Conservation (phyloP, 2,888 invertebrate species). For the Lysandra coridon region DNA sequence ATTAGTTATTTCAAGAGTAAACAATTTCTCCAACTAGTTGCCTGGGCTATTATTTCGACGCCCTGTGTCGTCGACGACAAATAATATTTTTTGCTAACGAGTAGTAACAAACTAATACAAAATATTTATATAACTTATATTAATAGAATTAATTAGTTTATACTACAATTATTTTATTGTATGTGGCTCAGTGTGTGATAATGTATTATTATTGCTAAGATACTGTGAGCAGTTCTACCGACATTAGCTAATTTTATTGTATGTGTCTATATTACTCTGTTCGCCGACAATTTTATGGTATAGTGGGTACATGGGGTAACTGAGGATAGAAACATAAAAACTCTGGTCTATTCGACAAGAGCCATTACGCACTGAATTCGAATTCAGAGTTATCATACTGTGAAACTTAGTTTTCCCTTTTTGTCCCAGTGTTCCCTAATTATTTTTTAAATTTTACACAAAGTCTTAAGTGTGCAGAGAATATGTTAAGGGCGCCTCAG, state of each 20-base stretch:
- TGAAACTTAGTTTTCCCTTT: not conserved
- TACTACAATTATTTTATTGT: not conserved
- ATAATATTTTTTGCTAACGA: not conserved
- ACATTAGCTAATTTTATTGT: not conserved
- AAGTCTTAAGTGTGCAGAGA: not conserved
- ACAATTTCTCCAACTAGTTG: not conserved
- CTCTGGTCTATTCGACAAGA: not conserved
- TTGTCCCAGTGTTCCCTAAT: not conserved
- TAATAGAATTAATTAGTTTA: not conserved
- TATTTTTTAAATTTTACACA: not conserved
- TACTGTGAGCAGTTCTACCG: not conserved
- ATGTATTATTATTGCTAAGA: not conserved
- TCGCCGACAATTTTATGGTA: not conserved
- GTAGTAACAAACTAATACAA: not conserved
- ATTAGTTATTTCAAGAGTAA: slow-evolving; percentile 1
- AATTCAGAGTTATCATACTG: not conserved
- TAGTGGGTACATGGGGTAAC: not conserved
- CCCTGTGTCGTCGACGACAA: not conserved
- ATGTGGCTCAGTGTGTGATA: not conserved
- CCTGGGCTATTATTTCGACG: not conserved
- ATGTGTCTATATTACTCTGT: not conserved
- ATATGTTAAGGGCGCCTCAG: not conserved
- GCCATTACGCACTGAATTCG: too few species aligned
- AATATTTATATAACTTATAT: not conserved
- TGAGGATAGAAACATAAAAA: not conserved